Evolutionary conservation across 2,888 invertebrate species (phyloP).

Genomic region (Dasysyrphus tricinctus): DNA sequence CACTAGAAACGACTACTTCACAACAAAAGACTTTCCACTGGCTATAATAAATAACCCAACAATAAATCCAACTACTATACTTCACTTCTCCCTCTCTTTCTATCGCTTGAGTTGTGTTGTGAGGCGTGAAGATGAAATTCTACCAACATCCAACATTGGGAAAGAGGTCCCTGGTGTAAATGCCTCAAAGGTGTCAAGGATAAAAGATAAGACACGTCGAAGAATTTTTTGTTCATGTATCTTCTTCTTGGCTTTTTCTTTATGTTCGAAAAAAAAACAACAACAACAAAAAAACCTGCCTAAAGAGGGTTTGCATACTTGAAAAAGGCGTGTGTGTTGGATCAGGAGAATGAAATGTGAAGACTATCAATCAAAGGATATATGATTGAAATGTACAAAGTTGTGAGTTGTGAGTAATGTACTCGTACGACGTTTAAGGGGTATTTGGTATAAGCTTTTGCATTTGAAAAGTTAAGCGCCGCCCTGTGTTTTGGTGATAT

Average conservation of each 20-base stretch:
- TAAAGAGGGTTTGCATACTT: constrained; percentile 17
- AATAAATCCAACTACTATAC: constrained; percentile 56
- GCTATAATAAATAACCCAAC: constrained; percentile 67
- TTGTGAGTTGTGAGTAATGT: constrained; percentile 46
- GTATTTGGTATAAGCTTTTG: constrained; percentile 23
- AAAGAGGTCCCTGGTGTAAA: constrained; percentile 48
- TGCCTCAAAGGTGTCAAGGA: constrained; percentile 73
- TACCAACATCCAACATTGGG: constrained; percentile 53
- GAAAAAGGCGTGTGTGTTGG: neutral
- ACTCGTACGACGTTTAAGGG: constrained; percentile 28
- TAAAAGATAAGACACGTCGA: constrained; percentile 71
- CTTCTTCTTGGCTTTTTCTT: constrained; percentile 8
- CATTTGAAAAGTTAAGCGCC: constrained; percentile 22
- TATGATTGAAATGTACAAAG: constrained; percentile 70
- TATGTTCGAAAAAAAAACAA: neutral
- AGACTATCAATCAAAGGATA: constrained; percentile 72
- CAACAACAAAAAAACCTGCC: neutral
- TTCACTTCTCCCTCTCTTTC: neutral
- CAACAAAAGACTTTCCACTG: constrained; percentile 62
- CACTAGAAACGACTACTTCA: constrained; percentile 5
- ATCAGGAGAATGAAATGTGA: constrained; percentile 53
- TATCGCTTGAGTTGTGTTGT: neutral
- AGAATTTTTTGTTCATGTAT: constrained; percentile 43
- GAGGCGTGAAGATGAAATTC: constrained; percentile 62
- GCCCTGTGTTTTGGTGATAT: constrained; percentile 22